These are phyloP conservation scores for Noturus placidus DNA, from an alignment of 2,113 vertebrate genomes.

Conservation along the genomic window DNA sequence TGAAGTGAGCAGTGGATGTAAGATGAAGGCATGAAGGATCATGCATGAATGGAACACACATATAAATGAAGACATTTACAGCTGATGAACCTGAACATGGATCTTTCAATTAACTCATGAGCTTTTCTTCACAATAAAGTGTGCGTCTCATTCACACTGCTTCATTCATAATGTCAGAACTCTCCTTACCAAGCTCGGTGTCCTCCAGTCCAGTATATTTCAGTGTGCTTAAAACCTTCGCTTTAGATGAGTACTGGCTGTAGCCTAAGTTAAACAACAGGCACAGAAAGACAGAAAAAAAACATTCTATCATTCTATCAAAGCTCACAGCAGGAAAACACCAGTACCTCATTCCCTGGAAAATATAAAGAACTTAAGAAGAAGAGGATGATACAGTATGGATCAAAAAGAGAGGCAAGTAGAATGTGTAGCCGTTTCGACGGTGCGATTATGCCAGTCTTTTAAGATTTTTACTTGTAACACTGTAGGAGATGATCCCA, in stretches of 20 bases:
- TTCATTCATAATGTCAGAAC: conserved; percentile 2
- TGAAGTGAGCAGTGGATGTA: conserved; percentile 47
- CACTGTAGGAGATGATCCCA: background rate
- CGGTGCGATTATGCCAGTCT: background rate
- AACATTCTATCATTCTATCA: conserved; percentile 34
- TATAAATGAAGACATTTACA: conserved; percentile 48
- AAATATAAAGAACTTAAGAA: conserved; percentile 17
- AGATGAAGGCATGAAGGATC: conserved; percentile 33
- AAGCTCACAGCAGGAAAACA: conserved; percentile 15
- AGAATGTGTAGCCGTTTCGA: background rate
- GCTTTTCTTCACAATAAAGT: conserved; percentile 35
- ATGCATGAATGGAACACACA: conserved; percentile 43
- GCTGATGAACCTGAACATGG: conserved; percentile 39
- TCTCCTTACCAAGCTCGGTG: conserved; percentile 42
- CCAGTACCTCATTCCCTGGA: background rate
- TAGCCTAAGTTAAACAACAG: conserved; percentile 50
- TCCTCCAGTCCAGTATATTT: conserved; percentile 48
- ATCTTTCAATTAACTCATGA: conserved; percentile 41
- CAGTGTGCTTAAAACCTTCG: conserved; percentile 49
- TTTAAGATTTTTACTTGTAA: background rate
- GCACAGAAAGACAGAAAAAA: conserved; percentile 22
- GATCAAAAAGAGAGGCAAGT: conserved; percentile 14
- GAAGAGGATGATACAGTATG: background rate
- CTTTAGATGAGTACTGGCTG: conserved; percentile 52
- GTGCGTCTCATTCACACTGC: conserved; percentile 28